Evolutionary conservation across 2,113 vertebrate genomes (phyloP).

Genomic region (Oenanthe melanoleuca): DNA sequence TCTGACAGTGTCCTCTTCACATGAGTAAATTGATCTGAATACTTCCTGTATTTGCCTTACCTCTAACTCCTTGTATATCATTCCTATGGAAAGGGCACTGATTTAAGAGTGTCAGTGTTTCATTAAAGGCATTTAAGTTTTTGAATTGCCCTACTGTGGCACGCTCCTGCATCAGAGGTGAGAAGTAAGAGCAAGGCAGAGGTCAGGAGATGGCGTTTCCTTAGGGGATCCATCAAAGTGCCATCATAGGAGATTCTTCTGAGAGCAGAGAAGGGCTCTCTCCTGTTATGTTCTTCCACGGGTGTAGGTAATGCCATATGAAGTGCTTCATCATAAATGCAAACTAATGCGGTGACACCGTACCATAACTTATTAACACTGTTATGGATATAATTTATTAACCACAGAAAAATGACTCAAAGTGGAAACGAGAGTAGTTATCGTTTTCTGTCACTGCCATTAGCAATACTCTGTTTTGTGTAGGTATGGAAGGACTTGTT

Average conservation of each 20-base stretch:
- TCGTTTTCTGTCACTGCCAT: constrained; percentile 28
- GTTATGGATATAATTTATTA: constrained; percentile 64
- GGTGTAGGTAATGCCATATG: neutral
- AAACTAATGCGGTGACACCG: constrained; percentile 12
- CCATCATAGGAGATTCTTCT: neutral
- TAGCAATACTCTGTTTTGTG: neutral
- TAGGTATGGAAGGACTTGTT: neutral
- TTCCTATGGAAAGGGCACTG: neutral
- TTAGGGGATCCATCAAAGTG: neutral
- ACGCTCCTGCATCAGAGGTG: neutral
- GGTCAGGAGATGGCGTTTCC: neutral
- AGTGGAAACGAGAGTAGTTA: constrained; percentile 29
- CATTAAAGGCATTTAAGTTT: neutral
- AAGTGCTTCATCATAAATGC: constrained; percentile 47
- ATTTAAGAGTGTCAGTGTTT: neutral
- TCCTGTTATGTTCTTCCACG: neutral
- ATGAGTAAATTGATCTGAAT: neutral
- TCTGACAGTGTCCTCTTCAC: neutral
- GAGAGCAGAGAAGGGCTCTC: neutral
- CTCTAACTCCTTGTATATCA: neutral
- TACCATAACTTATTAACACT: constrained; percentile 56
- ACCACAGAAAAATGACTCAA: constrained; percentile 54
- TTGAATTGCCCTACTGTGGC: neutral
- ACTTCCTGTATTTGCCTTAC: neutral
- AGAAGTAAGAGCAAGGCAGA: neutral